These are phyloP conservation scores for Syngnathus typhle DNA, from an alignment of 2,113 vertebrate genomes.

Conservation along the genomic window DNA sequence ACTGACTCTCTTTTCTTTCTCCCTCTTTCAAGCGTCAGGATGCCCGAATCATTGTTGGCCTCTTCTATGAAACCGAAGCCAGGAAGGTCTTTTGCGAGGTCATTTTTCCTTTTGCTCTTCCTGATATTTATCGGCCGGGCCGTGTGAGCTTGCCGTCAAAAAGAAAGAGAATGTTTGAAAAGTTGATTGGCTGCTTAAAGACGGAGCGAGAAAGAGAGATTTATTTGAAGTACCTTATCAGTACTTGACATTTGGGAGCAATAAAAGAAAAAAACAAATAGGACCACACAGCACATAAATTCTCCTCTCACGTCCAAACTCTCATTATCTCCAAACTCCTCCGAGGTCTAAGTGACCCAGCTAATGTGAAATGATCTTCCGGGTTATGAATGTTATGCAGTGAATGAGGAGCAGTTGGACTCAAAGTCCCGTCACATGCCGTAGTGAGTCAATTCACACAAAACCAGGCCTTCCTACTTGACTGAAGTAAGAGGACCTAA, in stretches of 20 bases:
- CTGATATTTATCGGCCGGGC: not conserved
- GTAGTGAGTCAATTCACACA: not conserved
- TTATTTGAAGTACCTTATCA: not conserved
- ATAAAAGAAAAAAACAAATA: conserved; percentile 1
- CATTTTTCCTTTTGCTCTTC: conserved; percentile 10
- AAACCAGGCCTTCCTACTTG: too few relatives aligned
- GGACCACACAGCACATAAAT: not conserved
- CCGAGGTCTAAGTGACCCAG: not conserved
- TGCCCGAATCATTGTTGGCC: conserved; percentile 85
- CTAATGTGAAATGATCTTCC: not conserved
- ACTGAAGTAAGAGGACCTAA: not conserved
- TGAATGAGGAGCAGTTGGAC: not conserved
- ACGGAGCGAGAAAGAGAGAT: too few relatives aligned
- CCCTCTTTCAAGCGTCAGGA: conserved; percentile 75
- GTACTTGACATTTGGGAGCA: conserved; percentile 1
- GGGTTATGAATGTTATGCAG: not conserved
- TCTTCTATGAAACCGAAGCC: conserved; percentile 88
- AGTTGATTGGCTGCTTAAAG: not conserved
- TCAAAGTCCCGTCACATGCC: not conserved
- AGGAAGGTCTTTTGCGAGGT: conserved; percentile 91
- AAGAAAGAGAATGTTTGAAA: not conserved
- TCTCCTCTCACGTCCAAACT: not conserved
- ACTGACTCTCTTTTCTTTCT: conserved; percentile 1
- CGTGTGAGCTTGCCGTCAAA: not conserved
- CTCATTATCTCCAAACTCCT: not conserved